Conservation (phyloP, 1,140 invertebrate species). For the Drosophila lacteicornis region DNA sequence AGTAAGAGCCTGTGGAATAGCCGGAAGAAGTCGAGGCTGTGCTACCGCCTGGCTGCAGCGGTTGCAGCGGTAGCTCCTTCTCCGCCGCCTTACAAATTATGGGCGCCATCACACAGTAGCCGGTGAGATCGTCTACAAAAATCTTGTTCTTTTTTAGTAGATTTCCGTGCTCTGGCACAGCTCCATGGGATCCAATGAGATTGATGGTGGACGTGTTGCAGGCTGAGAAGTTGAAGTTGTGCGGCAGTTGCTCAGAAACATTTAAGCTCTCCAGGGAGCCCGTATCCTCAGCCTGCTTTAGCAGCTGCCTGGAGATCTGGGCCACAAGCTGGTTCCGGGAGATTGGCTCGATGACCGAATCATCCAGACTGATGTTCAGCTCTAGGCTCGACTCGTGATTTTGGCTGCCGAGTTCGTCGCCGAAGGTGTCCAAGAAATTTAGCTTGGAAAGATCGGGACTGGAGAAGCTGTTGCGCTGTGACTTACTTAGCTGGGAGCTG, state of each 20-base stretch:
- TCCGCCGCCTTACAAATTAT: conserved; percentile 65
- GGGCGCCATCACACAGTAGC: conserved; percentile 83
- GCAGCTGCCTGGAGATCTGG: conserved; percentile 44
- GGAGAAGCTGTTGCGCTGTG: conserved; percentile 82
- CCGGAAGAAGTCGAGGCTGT: conserved; percentile 75
- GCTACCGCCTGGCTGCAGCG: conserved; percentile 46
- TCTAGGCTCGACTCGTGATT: conserved; percentile 52
- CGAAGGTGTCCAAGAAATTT: conserved; percentile 71
- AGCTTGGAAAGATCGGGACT: conserved; percentile 81
- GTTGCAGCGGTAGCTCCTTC: conserved; percentile 12
- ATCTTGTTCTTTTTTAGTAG: conserved; percentile 63
- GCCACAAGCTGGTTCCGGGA: conserved; percentile 43
- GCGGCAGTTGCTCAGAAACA: conserved; percentile 74
- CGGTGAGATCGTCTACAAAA: conserved; percentile 74
- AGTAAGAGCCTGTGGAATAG: conserved; percentile 76
- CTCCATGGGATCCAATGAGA: conserved; percentile 76
- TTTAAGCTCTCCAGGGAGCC: conserved; percentile 75
- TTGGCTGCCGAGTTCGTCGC: conserved; percentile 41
- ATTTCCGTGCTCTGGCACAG: conserved; percentile 36
- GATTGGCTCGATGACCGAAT: conserved; percentile 57
- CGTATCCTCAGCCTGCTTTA: conserved; percentile 19
- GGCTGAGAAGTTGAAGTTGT: conserved; percentile 82
- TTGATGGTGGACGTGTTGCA: conserved; percentile 80
- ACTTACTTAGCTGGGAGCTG: conserved; percentile 38
- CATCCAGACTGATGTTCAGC: conserved; percentile 72